phyloP scores from a whole-genome alignment of 2,797 vertebrate species.

The Sebastiscus albofasciatus region DNA sequence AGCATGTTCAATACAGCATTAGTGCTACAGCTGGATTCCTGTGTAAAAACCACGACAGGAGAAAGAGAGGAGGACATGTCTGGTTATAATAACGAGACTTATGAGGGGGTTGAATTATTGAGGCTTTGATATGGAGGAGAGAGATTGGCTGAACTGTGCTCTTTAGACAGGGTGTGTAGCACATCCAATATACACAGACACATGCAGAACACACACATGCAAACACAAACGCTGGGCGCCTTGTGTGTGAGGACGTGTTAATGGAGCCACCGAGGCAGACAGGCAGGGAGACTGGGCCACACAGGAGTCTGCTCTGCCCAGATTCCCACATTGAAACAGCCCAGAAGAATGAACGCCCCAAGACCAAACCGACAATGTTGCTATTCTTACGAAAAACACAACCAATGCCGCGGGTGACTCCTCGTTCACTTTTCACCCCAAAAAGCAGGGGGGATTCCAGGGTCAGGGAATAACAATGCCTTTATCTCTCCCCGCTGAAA shows the following conservation, averaged over 20 bases:
- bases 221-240: constrained; percentile 26
- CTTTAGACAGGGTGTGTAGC: constrained; percentile 59
- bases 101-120: constrained; percentile 75
- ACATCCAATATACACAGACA: constrained; percentile 49
- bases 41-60: constrained; percentile 4
- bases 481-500: constrained; percentile 36
- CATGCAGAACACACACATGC: constrained; percentile 46
- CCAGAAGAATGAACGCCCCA: constrained; percentile 43
- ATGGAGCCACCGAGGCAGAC: constrained; percentile 68
- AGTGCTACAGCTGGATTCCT: not conserved
- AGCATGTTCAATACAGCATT: not conserved
- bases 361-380: constrained; percentile 55
- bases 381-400: constrained; percentile 62
- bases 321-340: constrained; percentile 52
- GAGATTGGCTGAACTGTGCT: constrained; percentile 43
- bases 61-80: constrained; percentile 42
- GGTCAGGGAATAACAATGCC: constrained; percentile 63
- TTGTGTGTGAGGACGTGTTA: constrained; percentile 47
- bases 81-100: constrained; percentile 61
- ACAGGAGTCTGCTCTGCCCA: constrained; percentile 64
- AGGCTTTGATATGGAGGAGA: constrained; percentile 67
- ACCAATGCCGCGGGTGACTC: constrained; percentile 28
- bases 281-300: constrained; percentile 63
- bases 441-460: constrained; percentile 59
- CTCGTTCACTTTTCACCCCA: constrained; percentile 20